Evolutionary conservation across 1,140 invertebrate genomes (phyloP).

Genomic region (Drosophila nigrodunni): DNA sequence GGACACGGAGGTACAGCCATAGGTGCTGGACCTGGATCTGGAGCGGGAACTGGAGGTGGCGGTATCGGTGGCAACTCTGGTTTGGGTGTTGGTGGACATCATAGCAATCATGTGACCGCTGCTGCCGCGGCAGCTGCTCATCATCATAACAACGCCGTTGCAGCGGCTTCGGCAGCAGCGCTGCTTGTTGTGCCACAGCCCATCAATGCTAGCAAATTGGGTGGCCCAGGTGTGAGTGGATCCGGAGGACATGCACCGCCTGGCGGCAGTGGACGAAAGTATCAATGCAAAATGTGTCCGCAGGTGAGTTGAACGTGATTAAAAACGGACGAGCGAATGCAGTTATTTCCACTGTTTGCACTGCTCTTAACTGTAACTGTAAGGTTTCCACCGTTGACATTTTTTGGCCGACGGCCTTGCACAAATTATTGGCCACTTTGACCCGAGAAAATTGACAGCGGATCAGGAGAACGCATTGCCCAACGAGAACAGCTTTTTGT

Average conservation of each 20-base stretch:
- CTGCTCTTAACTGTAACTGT: conserved; percentile 37
- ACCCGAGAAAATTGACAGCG: conserved; percentile 28
- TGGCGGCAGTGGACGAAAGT: conserved; percentile 89
- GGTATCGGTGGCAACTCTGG: conserved; percentile 85
- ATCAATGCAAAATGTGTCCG: conserved; percentile 99
- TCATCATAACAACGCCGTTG: conserved; percentile 84
- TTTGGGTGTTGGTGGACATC: conserved; percentile 71
- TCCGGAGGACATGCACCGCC: conserved; percentile 86
- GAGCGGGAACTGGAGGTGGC: not conserved
- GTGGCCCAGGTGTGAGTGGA: conserved; percentile 55
- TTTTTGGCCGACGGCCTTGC: conserved; percentile 47
- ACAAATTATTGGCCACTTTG: conserved; percentile 47
- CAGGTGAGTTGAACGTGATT: conserved; percentile 89
- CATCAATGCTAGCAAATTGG: conserved; percentile 91
- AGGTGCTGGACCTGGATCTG: conserved; percentile 43
- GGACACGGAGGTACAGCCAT: conserved; percentile 53
- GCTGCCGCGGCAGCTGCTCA: conserved; percentile 67
- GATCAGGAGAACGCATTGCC: conserved; percentile 23
- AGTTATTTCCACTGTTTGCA: conserved; percentile 35
- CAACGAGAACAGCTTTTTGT: conserved; percentile 58
- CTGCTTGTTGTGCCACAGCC: conserved; percentile 96
- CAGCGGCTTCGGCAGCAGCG: conserved; percentile 82
- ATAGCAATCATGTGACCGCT: conserved; percentile 64
- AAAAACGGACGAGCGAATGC: conserved; percentile 11
- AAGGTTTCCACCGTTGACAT: conserved; percentile 43